These are phyloP conservation scores for Bos taurus DNA, from an alignment of 2,113 vertebrate genomes.

Conservation along the genomic window ARS-UCD2.0 NC_037330.1:73499501-73500000, in stretches of 20 bases:
- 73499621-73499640: neutral
- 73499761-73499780: neutral
- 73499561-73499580: neutral
- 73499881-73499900: neutral
- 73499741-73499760: neutral
- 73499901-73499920: neutral
- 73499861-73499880: neutral
- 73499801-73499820: neutral
- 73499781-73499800: neutral
- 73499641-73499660: neutral
- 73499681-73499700: neutral
- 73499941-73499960: neutral
- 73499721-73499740: neutral
- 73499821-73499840: neutral
- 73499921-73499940: neutral
- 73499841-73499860: neutral
- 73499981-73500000: neutral
- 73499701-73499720: neutral
- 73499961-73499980: neutral
- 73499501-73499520: neutral
- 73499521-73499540: neutral
- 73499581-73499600: neutral
- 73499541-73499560: neutral
- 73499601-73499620: neutral
- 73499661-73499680: neutral